phyloP scores from a whole-genome alignment of 2,113 vertebrate species.

The Turnix velox region DNA sequence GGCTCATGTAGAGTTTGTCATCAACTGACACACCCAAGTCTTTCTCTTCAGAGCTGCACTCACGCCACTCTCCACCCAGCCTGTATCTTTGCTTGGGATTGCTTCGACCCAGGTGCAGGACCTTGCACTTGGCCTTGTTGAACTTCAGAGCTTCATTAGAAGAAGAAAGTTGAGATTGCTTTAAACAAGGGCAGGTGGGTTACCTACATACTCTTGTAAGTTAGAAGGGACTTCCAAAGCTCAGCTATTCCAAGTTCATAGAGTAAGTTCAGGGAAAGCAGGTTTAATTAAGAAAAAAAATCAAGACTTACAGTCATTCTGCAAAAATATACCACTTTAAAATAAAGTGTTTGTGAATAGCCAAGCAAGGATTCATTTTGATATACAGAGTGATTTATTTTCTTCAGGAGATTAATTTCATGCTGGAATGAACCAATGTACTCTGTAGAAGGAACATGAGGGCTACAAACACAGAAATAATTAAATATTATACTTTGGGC shows the following conservation, averaged over 20 bases:
- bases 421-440: background rate
- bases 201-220: background rate
- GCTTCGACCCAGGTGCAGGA: too few relatives aligned
- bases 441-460: background rate
- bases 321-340: background rate
- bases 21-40: too few relatives aligned
- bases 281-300: background rate
- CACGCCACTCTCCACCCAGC: too few relatives aligned
- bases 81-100: too few relatives aligned
- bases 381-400: background rate
- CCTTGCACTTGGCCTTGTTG: too few relatives aligned
- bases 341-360: background rate
- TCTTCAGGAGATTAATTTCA: constrained; percentile 2
- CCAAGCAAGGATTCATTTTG: background rate
- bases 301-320: background rate
- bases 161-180: background rate
- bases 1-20: too few relatives aligned
- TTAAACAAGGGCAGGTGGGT: background rate
- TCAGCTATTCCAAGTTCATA: background rate
- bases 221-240: background rate
- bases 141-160: background rate
- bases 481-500: background rate
- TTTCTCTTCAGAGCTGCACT: too few relatives aligned
- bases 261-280: background rate
- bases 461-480: background rate